Percentiles rank a stretch among this genome's conserved stretches.
Evolutionary conservation across 1,140 invertebrate species (phyloP).

Genomic region (Drosophila bocki): DNA sequence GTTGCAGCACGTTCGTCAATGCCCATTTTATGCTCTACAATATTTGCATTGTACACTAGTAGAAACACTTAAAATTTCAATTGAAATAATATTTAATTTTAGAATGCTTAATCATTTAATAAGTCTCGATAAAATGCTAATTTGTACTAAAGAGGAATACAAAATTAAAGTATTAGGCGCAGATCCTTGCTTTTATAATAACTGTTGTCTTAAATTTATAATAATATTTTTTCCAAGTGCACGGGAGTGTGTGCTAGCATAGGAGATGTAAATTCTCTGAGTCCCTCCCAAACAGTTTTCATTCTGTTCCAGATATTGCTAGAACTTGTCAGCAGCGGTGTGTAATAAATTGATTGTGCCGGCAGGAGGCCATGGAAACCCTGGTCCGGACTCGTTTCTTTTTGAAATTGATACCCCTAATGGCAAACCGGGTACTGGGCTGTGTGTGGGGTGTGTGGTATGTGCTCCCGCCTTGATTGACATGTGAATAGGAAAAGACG

Average conservation of each 20-base stretch:
- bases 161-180: not conserved
- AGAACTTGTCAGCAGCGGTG: slow-evolving; percentile 74
- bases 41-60: slow-evolving; percentile 64
- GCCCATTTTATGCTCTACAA: slow-evolving; percentile 73
- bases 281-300: slow-evolving; percentile 2
- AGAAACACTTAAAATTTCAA: not conserved
- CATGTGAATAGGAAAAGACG: slow-evolving; percentile 78
- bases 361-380: slow-evolving; percentile 45
- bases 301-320: slow-evolving; percentile 49
- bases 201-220: not conserved
- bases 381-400: slow-evolving; percentile 41
- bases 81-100: not conserved
- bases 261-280: slow-evolving; percentile 46
- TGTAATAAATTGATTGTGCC: slow-evolving; percentile 81
- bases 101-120: no score
- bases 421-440: slow-evolving; percentile 34
- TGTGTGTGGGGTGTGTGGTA: slow-evolving; percentile 22
- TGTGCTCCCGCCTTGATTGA: slow-evolving; percentile 66
- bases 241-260: slow-evolving; percentile 6
- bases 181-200: not conserved
- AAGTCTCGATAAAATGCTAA: not conserved
- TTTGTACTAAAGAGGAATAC: not conserved
- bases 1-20: slow-evolving; percentile 79
- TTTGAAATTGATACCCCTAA: slow-evolving; percentile 78
- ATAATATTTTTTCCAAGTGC: slow-evolving; percentile 16